phyloP scores from a whole-genome alignment of 2,113 vertebrate genomes.

The Tympanuchus pallidicinctus region DNA sequence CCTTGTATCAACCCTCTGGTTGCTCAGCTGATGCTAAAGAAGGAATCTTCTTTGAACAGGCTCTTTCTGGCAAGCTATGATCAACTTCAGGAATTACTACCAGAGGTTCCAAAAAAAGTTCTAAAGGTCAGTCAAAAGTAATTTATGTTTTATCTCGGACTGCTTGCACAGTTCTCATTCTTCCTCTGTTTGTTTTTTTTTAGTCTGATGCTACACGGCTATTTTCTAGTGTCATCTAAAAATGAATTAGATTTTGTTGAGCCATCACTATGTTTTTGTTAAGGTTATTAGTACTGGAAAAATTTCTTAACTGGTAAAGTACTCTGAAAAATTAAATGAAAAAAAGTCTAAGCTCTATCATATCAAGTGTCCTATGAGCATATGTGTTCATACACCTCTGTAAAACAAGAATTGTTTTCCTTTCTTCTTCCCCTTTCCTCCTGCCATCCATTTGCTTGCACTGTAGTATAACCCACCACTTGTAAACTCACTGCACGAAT shows the following conservation, averaged over 20 bases:
- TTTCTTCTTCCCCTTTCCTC: neutral
- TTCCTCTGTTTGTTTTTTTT: rapidly evolving
- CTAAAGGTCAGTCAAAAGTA: constrained; percentile 84
- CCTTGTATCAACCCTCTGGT: constrained; percentile 90
- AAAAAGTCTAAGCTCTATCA: neutral
- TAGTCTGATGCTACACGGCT: neutral
- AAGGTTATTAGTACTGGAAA: neutral
- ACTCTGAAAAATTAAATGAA: neutral
- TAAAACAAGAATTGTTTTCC: neutral
- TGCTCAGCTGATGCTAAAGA: constrained; percentile 89
- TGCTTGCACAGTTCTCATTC: neutral
- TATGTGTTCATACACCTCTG: neutral
- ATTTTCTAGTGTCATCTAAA: neutral
- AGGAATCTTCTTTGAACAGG: constrained; percentile 80
- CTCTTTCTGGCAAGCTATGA: constrained; percentile 82
- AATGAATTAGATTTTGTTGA: neutral
- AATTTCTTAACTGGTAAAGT: neutral
- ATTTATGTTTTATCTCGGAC: neutral
- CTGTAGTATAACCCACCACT: neutral
- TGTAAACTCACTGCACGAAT: neutral
- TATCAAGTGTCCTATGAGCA: neutral
- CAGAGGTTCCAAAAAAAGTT: constrained; percentile 88
- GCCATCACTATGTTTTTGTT: neutral
- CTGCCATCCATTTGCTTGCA: neutral
- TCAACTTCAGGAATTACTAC: constrained; percentile 85